phyloP scores from a whole-genome alignment of 92 coral and sea anemone genomes.

The Ricordea florida region DNA sequence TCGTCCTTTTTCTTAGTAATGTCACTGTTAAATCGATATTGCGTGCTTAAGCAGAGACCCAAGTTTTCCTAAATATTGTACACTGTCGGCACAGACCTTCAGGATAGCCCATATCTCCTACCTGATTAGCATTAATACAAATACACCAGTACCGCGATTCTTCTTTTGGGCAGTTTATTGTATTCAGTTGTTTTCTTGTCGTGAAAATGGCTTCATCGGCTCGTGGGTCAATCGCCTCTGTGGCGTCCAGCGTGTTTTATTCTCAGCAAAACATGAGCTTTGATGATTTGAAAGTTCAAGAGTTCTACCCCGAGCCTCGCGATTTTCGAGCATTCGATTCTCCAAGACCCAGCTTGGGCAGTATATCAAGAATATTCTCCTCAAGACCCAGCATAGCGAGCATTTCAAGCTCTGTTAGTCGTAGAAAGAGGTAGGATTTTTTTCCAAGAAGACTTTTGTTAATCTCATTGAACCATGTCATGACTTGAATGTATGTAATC shows the following conservation, averaged over 20 bases:
- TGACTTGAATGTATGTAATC: neutral
- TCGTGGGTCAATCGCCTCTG: slow-evolving; percentile 11
- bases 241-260: slow-evolving; percentile 8
- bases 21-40: too few species aligned
- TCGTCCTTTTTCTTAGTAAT: too few species aligned
- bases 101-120: neutral
- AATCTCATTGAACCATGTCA: neutral
- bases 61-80: too few species aligned
- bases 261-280: slow-evolving; percentile 15
- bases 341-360: slow-evolving; percentile 23
- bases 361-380: slow-evolving; percentile 1
- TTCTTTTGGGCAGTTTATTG: too few species aligned
- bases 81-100: too few species aligned
- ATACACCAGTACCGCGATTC: too few species aligned
- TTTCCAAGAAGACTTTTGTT: neutral
- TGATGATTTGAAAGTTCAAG: neutral
- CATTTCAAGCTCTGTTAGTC: slow-evolving; percentile 11
- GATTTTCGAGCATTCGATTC: slow-evolving; percentile 6
- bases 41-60: too few species aligned
- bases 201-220: slow-evolving; percentile 7
- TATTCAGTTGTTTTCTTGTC: neutral
- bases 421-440: slow-evolving; percentile 18
- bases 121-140: neutral
- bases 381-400: slow-evolving; percentile 34
- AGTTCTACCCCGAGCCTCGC: slow-evolving; percentile 10